A percentile compares a stretch with the other conserved stretches of the same genome.
These are phyloP conservation scores for Prunella strophiata DNA, from an alignment of 2,797 vertebrate genomes.

Conservation along the genomic window DNA sequence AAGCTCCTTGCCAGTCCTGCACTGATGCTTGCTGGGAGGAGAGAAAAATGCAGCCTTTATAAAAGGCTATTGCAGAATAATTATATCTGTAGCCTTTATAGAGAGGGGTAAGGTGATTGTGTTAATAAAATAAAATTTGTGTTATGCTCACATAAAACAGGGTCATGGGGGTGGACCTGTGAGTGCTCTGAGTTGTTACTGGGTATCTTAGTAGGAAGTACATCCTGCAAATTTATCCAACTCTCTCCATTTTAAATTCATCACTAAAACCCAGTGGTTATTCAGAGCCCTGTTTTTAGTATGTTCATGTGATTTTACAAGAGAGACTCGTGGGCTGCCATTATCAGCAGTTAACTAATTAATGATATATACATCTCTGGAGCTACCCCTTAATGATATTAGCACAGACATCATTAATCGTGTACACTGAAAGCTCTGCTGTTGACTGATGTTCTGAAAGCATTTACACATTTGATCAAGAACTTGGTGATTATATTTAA, in stretches of 20 bases:
- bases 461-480: slow-evolving; percentile 49
- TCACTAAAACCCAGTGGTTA: neutral
- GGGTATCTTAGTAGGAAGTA: neutral
- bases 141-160: neutral
- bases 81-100: neutral
- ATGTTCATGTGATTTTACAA: neutral
- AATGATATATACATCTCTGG: slow-evolving; percentile 39
- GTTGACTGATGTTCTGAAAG: slow-evolving; percentile 55
- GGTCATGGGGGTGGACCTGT: neutral
- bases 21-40: neutral
- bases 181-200: neutral
- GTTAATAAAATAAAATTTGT: neutral
- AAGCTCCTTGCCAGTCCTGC: slow-evolving; percentile 36
- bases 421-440: neutral
- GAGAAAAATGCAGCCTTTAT: slow-evolving; percentile 5
- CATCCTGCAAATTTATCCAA: neutral
- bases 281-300: neutral
- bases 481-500: slow-evolving; percentile 49
- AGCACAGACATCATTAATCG: slow-evolving; percentile 39
- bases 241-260: neutral
- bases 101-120: neutral
- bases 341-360: slow-evolving; percentile 65
- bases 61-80: neutral
- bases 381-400: slow-evolving; percentile 45
- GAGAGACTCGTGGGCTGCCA: neutral